These are phyloP conservation scores for Temnopleurus reevesii DNA, from an alignment of 53 echinoderm and acorn worm species.

Conservation along the genomic window DNA sequence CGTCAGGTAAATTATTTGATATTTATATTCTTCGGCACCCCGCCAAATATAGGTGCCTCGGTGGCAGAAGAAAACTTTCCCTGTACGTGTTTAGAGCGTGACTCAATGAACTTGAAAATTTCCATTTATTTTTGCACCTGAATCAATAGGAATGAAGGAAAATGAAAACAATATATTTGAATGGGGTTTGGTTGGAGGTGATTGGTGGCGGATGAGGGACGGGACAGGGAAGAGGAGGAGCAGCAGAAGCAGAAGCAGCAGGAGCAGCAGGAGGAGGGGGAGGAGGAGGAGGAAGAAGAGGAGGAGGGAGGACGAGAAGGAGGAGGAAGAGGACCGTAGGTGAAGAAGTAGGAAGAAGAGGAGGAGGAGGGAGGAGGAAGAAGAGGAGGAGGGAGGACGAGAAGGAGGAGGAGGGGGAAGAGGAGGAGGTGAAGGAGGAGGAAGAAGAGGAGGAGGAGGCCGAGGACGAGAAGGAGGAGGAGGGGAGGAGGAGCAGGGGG, in stretches of 20 bases:
- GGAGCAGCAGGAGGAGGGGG: neutral
- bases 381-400: neutral
- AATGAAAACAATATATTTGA: neutral
- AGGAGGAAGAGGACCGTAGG: too few relatives aligned
- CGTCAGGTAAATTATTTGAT: slow-evolving; percentile 6
- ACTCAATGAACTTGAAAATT: neutral
- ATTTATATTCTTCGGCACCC: neutral
- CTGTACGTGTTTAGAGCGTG: neutral
- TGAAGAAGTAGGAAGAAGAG: neutral
- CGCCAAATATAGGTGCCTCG: neutral
- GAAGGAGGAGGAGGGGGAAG: neutral
- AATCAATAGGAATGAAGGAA: neutral
- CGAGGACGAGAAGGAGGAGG: neutral
- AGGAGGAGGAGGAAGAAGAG: neutral
- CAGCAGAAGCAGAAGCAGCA: neutral
- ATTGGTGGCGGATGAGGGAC: too few relatives aligned
- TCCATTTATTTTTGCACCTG: neutral
- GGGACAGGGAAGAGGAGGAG: neutral
- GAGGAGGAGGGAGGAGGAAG: too few relatives aligned
- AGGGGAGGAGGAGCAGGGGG: neutral
- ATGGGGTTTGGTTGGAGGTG: too few relatives aligned
- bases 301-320: neutral
- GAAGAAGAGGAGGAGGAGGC: neutral
- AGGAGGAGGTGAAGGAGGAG: neutral
- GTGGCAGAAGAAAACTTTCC: neutral